Percentiles rank a stretch among this genome's conserved stretches.
Evolutionary conservation across 2,797 vertebrate species (phyloP).

Genomic region (Myioborus melanocephalus): DNA sequence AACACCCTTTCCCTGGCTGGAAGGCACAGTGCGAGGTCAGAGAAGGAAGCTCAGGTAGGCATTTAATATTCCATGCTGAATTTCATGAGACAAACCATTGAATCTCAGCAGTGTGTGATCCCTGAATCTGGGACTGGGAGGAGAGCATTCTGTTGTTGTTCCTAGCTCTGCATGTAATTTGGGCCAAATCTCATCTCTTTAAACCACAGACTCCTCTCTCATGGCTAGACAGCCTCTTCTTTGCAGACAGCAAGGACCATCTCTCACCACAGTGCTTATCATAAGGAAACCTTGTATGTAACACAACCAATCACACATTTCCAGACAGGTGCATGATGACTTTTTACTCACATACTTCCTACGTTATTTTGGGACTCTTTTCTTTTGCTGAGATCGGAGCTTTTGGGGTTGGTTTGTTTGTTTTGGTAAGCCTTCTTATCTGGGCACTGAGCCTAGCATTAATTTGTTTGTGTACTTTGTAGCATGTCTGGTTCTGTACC

Average conservation of each 20-base stretch:
- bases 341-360: neutral
- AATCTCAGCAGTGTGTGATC: neutral
- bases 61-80: neutral
- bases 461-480: slow-evolving; percentile 24
- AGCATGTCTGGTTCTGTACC: neutral
- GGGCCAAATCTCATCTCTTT: neutral
- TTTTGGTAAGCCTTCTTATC: neutral
- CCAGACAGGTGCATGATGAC: neutral
- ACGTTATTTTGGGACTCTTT: neutral
- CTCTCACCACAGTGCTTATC: neutral
- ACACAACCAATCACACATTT: neutral
- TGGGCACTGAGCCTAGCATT: slow-evolving; percentile 19
- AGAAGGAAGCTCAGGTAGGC: neutral
- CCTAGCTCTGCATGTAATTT: neutral
- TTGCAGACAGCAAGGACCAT: neutral
- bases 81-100: neutral
- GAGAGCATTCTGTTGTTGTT: neutral
- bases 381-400: neutral
- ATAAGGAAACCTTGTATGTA: neutral
- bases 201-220: neutral
- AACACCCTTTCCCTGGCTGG: neutral
- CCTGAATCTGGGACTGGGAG: neutral
- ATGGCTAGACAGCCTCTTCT: neutral
- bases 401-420: neutral
- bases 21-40: neutral